Percentiles rank a stretch among this genome's conserved stretches.
Evolutionary conservation across 2,797 vertebrate species (phyloP).

Genomic region (Acanthurus leucopareius): DNA sequence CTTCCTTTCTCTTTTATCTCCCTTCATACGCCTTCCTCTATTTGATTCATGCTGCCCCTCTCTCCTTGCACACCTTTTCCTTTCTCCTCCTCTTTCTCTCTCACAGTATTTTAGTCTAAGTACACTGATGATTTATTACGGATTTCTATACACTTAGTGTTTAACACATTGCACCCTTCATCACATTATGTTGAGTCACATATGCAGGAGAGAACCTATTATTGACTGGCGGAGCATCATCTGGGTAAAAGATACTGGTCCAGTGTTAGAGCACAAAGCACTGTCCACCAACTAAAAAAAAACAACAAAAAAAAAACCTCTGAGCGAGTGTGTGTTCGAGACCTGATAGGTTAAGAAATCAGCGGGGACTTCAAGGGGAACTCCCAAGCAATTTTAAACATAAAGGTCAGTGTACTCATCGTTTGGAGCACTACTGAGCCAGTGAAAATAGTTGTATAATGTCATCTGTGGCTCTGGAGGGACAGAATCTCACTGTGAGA

Average conservation of each 20-base stretch:
- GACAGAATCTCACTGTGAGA: neutral
- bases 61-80: neutral
- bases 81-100: neutral
- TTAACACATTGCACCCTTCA: conserved; percentile 43
- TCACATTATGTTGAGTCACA: conserved; percentile 31
- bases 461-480: neutral
- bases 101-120: neutral
- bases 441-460: conserved; percentile 16
- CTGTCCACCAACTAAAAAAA: neutral
- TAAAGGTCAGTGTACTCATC: conserved; percentile 41
- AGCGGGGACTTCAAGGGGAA: conserved; percentile 9
- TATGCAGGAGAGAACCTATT: conserved; percentile 20
- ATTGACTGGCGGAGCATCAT: neutral
- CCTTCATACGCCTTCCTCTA: neutral
- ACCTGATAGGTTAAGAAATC: conserved; percentile 8
- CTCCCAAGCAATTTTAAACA: conserved; percentile 7
- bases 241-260: conserved; percentile 21
- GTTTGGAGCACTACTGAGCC: neutral
- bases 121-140: conserved; percentile 55
- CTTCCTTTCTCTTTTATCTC: neutral
- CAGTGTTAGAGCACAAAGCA: neutral
- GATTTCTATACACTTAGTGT: conserved; percentile 50
- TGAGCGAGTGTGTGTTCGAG: neutral
- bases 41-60: neutral
- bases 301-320: neutral